Base-by-base conservation (phyloP, 2,888 invertebrate species). In the Leptopilina myrica region DNA sequence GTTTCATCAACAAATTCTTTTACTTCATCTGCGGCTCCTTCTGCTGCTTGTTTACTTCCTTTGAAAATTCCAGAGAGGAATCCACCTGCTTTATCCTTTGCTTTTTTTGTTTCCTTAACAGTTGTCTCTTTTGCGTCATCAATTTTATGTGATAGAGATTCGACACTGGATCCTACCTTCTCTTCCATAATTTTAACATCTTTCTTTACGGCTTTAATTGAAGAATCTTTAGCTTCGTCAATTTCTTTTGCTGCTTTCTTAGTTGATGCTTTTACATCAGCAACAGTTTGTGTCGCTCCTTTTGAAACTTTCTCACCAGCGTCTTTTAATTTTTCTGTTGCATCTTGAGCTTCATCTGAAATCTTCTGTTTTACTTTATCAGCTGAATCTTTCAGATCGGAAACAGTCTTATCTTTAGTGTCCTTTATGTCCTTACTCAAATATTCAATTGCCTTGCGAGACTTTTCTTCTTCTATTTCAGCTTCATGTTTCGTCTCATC, bases 391-490 rank as follows among this genome's bases (percentile, higher is more conserved):
- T 81, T 79, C 2, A 79, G 40, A 14, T 76, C 78, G 78, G 81
- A 80, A 2, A 67, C 76, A 56, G 77, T 46, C 43, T 77, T 78
- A 2, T 83, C 81, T 77, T 79, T 84, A 7, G 73, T 79, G 64
- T 80, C 65, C 6, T 78, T 79, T 12, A 80, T 64, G 8, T 46
- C 76, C 26, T 33, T 65, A 26, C n/a, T 43, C 15, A 64, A 56
- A 43, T 59, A 59, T 40, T 33, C 8, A 64, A 75, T 33, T 77
- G 43, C 62, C 67, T 78, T 11, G 78, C 82, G 65, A 9, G 67
- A 46, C 11, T 75, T 62, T 81, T 89, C 87, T 75, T 84, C 85
- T 76, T 86, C 86, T 33, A 81, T 83, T 53, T 81, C 83, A 26
- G 64, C 65, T 64, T 79, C 76, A 8, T 83, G 80, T 73, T 64